Evolutionary conservation across 2,113 vertebrate genomes (phyloP).

Genomic region (Cyanistes caeruleus): DNA sequence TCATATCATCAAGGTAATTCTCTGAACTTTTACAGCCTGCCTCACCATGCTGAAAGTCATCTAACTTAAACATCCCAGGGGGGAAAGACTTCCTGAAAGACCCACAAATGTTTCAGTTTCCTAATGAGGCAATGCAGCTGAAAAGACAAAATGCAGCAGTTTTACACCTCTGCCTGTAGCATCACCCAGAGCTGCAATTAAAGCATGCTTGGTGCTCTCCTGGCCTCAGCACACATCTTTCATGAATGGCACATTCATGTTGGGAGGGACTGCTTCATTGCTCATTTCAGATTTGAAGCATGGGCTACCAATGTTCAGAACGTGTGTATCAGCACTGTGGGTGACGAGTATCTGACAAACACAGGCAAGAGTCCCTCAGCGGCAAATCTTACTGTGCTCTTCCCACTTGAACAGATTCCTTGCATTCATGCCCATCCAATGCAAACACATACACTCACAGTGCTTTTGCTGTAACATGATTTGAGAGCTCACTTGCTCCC

Average conservation of each 20-base stretch:
- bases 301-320: neutral
- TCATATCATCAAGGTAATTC: constrained; percentile 66
- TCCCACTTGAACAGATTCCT: neutral
- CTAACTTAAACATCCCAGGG: constrained; percentile 29
- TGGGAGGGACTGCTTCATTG: neutral
- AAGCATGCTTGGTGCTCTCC: neutral
- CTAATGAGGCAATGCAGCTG: constrained; percentile 33
- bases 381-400: neutral
- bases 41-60: constrained; percentile 49
- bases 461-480: neutral
- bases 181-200: neutral
- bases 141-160: neutral
- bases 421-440: neutral
- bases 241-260: neutral
- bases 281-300: neutral
- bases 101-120: constrained; percentile 27
- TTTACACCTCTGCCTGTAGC: neutral
- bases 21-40: constrained; percentile 57
- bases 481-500: neutral
- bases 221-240: neutral
- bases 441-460: neutral
- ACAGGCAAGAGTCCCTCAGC: neutral
- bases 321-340: neutral
- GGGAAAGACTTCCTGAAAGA: constrained; percentile 6
- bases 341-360: fast-evolving